Evolutionary conservation across 2,113 vertebrate species (phyloP), one percentile per base, ranked within the genome.

Genomic region (Ivindomyrus marchei): DNA sequence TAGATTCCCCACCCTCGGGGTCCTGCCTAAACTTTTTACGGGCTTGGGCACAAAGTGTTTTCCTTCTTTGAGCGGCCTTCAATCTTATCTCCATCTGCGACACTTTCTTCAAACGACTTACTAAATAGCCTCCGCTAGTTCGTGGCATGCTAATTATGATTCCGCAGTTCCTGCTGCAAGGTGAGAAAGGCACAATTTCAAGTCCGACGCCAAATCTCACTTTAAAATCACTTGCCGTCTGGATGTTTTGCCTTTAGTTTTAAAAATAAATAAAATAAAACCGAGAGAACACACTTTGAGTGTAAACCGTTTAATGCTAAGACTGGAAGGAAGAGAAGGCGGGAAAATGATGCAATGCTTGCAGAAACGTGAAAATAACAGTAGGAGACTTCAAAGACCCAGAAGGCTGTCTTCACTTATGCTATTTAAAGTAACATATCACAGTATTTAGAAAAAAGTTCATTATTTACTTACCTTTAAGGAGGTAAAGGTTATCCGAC

Each of bases 81-180:
- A 94, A 95, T 95, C 94, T 95, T 95, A 96, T 96, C 94, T 96
- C 89, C 92, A 95, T 96, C 95, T 92, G 91, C 46, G 90, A 89
- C 90, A 89, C 90, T 52, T 91, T 94, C 94, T 95, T 95, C 95
- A 95, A 95, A 96, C 94, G 93, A 93, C 93, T 94, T 88, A 89
- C 92, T 92, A 90, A 93, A 94, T 93, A 92, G 93, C 93, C 93
- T 93, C 93, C 93, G 92, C 93, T 94, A 93, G 93, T 95, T 95
- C 94, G 93, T 90, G 94, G 93, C 93, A 94, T 93, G 94, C 92
- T 87, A 92, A 96, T 96, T 96, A 95, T 90, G 88, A 92, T 93
- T 92, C 93, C 94, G 94, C 91, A 93, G 93, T 92, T 91, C 49
- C 92, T 93, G 93, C 93, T 94, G 90, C 91, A 95, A 95, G 95